These are phyloP conservation scores for Percopsis transmontana DNA, from an alignment of 2,113 vertebrate species.

Conservation along the genomic window DNA sequence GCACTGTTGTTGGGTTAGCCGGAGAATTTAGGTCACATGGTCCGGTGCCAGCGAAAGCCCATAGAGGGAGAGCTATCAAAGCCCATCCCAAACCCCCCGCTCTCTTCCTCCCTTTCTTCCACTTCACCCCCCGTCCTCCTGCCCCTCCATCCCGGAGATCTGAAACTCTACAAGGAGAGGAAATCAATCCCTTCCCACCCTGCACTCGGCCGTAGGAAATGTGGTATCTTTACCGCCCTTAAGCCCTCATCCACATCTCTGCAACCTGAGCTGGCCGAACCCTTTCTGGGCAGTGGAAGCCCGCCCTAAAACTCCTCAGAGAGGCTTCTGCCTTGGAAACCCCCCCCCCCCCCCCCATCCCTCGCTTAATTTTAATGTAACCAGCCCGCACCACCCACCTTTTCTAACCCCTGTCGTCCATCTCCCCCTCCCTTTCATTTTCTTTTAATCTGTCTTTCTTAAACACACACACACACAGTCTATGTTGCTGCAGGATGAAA, in stretches of 20 bases:
- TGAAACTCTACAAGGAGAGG: slow-evolving; percentile 39
- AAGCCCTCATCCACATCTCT: slow-evolving; percentile 32
- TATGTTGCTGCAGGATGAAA: slow-evolving; percentile 47
- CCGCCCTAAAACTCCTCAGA: slow-evolving; percentile 25
- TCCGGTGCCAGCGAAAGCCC: slow-evolving; percentile 39
- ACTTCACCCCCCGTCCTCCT: background rate
- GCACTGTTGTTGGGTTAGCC: slow-evolving; percentile 5
- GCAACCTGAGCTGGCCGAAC: slow-evolving; percentile 51
- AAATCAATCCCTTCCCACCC: slow-evolving; percentile 11
- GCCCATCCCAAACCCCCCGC: background rate
- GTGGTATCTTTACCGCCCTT: background rate
- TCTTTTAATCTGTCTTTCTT: background rate
- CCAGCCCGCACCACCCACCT: background rate
- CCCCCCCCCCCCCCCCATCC: no score
- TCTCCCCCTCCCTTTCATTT: background rate
- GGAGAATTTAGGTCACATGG: slow-evolving; percentile 60
- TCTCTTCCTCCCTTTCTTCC: background rate
- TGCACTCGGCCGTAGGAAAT: background rate
- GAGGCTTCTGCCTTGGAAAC: slow-evolving; percentile 26
- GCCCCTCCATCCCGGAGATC: slow-evolving; percentile 43
- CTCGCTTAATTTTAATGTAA: background rate
- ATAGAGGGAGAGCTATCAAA: slow-evolving; percentile 33
- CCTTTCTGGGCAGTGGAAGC: slow-evolving; percentile 22
- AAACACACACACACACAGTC: slow-evolving; percentile 5
- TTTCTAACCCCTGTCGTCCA: background rate